Evolutionary conservation across 2,888 invertebrate species (phyloP).

Genomic region (Limnephilus marmoratus): DNA sequence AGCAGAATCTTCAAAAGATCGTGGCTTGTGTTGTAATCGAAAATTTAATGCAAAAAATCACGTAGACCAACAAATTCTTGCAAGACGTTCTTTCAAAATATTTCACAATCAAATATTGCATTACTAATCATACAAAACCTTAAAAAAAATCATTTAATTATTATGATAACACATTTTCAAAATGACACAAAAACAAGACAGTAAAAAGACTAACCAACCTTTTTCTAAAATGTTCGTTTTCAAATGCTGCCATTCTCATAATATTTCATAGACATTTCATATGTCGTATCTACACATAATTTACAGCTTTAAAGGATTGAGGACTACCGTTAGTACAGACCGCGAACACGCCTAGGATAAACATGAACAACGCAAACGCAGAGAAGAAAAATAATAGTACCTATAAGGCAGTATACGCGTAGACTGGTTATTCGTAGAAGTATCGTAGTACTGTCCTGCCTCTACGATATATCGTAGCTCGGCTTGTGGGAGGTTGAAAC

Average conservation of each 20-base stretch:
- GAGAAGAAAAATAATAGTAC: not conserved
- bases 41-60: no score
- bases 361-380: constrained; percentile 28
- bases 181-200: not conserved
- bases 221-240: not conserved
- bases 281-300: not conserved
- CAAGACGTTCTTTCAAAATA: no score
- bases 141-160: not conserved
- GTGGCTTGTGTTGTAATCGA: no score
- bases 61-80: no score
- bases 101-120: no score
- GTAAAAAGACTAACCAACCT: not conserved
- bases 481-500: not conserved
- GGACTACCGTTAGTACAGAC: not conserved
- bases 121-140: no score
- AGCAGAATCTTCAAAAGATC: no score
- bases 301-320: not conserved
- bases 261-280: not conserved
- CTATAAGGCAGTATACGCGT: not conserved
- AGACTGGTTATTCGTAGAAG: not conserved
- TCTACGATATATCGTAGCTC: constrained; percentile 5
- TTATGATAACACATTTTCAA: not conserved
- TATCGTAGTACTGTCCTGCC: not conserved
- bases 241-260: not conserved
- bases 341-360: constrained; percentile 2